phyloP scores from a whole-genome alignment of 2,888 invertebrate genomes.

The Lepas anatifera region DNA sequence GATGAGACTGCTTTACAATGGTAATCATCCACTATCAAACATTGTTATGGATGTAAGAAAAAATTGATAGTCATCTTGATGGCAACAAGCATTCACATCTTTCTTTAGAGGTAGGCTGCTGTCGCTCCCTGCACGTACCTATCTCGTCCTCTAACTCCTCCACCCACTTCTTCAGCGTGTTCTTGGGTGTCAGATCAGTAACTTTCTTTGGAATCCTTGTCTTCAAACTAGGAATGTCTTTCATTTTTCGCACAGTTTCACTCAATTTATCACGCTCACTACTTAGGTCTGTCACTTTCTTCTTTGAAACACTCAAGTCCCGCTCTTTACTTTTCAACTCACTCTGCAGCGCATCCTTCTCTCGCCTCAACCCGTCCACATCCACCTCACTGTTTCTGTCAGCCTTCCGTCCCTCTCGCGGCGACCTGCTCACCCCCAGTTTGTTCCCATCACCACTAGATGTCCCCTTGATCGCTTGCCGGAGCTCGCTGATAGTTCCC shows the following conservation, averaged over 20 bases:
- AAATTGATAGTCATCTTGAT: too few species aligned
- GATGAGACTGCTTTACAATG: too few species aligned
- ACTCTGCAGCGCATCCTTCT: constrained; percentile 42
- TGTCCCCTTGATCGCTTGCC: constrained; percentile 14
- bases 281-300: constrained; percentile 24
- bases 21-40: too few species aligned
- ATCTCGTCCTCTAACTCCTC: constrained; percentile 80
- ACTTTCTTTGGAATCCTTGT: constrained; percentile 58
- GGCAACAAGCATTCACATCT: too few species aligned
- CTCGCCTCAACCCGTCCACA: constrained; percentile 16
- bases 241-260: constrained; percentile 51
- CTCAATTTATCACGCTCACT: constrained; percentile 41
- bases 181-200: constrained; percentile 56
- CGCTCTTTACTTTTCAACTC: constrained; percentile 49
- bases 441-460: background rate
- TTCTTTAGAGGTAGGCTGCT: too few species aligned
- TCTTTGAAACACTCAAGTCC: constrained; percentile 46
- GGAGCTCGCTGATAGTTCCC: constrained; percentile 37
- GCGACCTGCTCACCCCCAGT: constrained; percentile 15
- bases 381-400: constrained; percentile 17
- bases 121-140: constrained; percentile 42
- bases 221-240: constrained; percentile 52
- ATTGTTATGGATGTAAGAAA: too few species aligned
- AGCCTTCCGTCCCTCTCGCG: constrained; percentile 9
- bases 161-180: constrained; percentile 67